Percentiles rank a stretch among this genome's conserved stretches.
These are phyloP conservation scores for Bombus huntii DNA, from an alignment of 1,140 invertebrate genomes.

Conservation along the genomic window DNA sequence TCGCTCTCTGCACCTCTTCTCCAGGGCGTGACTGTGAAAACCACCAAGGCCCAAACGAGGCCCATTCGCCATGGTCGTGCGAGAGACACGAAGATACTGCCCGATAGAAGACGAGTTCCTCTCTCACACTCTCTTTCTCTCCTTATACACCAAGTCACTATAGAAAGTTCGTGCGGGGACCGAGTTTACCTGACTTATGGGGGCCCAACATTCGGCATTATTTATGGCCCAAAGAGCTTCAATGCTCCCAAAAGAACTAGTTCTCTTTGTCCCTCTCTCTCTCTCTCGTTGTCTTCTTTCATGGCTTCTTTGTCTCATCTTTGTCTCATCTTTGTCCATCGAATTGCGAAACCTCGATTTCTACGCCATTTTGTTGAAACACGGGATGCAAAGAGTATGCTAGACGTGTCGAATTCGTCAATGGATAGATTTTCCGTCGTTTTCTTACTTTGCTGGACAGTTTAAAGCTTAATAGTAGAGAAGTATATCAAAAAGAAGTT, in stretches of 20 bases:
- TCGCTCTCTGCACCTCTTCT: slow-evolving; percentile 49
- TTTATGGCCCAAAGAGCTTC: slow-evolving; percentile 75
- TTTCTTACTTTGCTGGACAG: neutral
- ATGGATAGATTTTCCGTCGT: neutral
- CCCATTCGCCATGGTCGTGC: slow-evolving; percentile 10
- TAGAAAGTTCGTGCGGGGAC: slow-evolving; percentile 66
- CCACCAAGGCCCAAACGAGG: slow-evolving; percentile 77
- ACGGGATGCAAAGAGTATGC: neutral
- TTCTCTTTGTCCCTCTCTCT: neutral
- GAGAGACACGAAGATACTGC: neutral
- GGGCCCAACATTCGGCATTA: slow-evolving; percentile 79
- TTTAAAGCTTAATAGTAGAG: no score
- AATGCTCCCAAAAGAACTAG: slow-evolving; percentile 65
- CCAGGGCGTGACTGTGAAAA: slow-evolving; percentile 81
- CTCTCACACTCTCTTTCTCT: slow-evolving; percentile 19
- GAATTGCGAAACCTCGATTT: slow-evolving; percentile 32
- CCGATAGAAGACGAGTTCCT: neutral
- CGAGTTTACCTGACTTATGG: slow-evolving; percentile 81
- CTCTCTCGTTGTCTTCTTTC: slow-evolving; percentile 1
- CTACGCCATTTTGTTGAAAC: slow-evolving; percentile 19
- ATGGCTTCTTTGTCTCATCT: neutral
- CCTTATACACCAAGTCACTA: slow-evolving; percentile 23
- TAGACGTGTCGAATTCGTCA: slow-evolving; percentile 29
- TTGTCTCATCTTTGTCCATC: neutral
- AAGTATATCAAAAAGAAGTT: no score